phyloP scores from a whole-genome alignment of 2,113 vertebrate genomes.

The Caracal caracal region DNA sequence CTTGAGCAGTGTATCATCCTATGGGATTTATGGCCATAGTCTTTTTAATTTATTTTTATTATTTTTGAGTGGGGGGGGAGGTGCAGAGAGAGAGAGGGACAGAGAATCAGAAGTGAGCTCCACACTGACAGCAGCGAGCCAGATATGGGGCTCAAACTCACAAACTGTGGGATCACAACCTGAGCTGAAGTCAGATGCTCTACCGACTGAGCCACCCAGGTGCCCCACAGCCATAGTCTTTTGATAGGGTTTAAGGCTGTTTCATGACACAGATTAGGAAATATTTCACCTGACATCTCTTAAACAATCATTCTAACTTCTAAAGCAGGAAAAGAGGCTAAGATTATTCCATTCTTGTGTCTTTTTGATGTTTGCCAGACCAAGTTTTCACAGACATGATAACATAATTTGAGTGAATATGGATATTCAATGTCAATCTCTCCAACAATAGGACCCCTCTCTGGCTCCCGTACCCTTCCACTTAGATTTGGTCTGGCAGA shows the following conservation, averaged over 20 bases:
- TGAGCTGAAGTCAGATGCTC: too few species aligned
- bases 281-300: not conserved
- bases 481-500: not conserved
- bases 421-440: not conserved
- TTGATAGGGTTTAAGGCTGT: not conserved
- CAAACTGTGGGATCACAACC: too few species aligned
- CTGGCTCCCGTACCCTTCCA: not conserved
- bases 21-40: not conserved
- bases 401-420: not conserved
- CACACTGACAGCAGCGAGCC: too few species aligned
- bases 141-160: too few species aligned
- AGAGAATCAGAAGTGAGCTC: too few species aligned
- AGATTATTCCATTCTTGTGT: not conserved
- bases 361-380: not conserved
- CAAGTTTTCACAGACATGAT: not conserved
- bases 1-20: not conserved
- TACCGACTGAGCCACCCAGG: too few species aligned
- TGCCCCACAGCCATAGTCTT: not conserved
- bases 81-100: too few species aligned
- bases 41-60: not conserved
- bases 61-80: too few species aligned
- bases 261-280: not conserved
- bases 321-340: not conserved
- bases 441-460: not conserved
- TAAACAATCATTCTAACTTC: not conserved